Base-by-base conservation (phyloP, 2,113 vertebrate species). In the Gallinago media region DNA sequence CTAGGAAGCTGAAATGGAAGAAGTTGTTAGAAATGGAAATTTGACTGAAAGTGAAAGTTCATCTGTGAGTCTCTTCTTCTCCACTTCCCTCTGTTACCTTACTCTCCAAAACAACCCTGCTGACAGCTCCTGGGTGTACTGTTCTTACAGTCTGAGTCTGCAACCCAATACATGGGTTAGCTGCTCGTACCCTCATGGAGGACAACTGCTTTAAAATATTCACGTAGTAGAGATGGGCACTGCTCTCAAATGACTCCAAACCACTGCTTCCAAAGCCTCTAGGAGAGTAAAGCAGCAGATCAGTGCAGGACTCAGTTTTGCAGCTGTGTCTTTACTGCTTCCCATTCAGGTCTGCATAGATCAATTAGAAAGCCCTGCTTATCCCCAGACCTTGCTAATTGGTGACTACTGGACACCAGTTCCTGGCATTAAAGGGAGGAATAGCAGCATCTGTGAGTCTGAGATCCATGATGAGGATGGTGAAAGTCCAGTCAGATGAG, bases 11-110 rank as follows among this genome's bases (percentile, higher is more conserved):
- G 67, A 94, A 96, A 91, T 59, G 70, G 65, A 92, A 95, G 79
- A 97, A 93, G 70, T 92, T 96, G 88, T 96, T 95, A 89, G 92
- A 91, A 96, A 95, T 91, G 94, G 94, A 96, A 91, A 96, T 96
- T 88, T 89, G 88, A 91, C 85, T 86, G 88, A 92, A 94, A 92
- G 91, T 20, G 50, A 74, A 97, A 94, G 94, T 96, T 96, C 92
- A 94, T 88, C 88, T 91, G 74, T 12, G 62, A 62, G 85, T 89
- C 77, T 93, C 87, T 61, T 92, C 67, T 97, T 91, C 67, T 63
- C 29, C 61, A 26, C 54, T 90, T 67, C 76, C 40, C 72, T 26
- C 42, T 84, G 79, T 85, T 49, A 87, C 80, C 87, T 82, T 88
- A 63, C n/a, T 88, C 47, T 75, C 52, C 62, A 50, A 13, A 95